phyloP scores from a whole-genome alignment of 1,140 invertebrate genomes.

The Leptinotarsa defecta region DNA sequence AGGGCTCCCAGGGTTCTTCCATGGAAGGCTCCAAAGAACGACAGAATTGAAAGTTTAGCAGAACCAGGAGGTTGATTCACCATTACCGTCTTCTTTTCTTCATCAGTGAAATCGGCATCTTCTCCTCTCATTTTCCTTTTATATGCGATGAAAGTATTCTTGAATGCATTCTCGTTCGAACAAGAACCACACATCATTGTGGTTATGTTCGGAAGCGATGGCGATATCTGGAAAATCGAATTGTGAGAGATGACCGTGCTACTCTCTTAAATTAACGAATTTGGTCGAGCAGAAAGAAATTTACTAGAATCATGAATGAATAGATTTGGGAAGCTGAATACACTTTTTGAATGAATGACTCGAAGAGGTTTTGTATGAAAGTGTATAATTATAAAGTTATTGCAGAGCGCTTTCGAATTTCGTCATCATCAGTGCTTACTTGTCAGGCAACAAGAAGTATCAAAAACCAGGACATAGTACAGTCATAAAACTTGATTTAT shows the following conservation, averaged over 20 bases:
- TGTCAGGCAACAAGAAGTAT: too few species aligned
- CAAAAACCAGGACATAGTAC: too few species aligned
- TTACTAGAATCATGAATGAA: too few species aligned
- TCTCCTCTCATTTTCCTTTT: constrained; percentile 66
- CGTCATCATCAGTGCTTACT: too few species aligned
- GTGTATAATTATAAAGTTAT: too few species aligned
- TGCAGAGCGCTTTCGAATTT: too few species aligned
- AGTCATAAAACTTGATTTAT: too few species aligned
- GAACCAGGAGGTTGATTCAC: constrained; percentile 83
- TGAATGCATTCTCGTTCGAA: constrained; percentile 94
- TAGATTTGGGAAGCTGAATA: too few species aligned
- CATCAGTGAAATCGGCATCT: constrained; percentile 72
- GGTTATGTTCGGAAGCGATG: constrained; percentile 74
- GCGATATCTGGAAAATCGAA: constrained; percentile 61
- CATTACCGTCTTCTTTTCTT: constrained; percentile 77
- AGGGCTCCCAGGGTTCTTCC: constrained; percentile 85
- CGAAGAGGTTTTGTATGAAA: too few species aligned
- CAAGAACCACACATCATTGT: constrained; percentile 99
- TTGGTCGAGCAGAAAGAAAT: too few species aligned
- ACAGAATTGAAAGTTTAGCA: constrained; percentile 83
- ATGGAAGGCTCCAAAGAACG: constrained; percentile 87
- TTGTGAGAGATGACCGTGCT: not conserved
- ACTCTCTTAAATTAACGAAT: too few species aligned
- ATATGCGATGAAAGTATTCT: constrained; percentile 81
- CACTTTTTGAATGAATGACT: too few species aligned